phyloP scores from a whole-genome alignment of 2,113 vertebrate species.

The Pygoscelis adeliae region DNA sequence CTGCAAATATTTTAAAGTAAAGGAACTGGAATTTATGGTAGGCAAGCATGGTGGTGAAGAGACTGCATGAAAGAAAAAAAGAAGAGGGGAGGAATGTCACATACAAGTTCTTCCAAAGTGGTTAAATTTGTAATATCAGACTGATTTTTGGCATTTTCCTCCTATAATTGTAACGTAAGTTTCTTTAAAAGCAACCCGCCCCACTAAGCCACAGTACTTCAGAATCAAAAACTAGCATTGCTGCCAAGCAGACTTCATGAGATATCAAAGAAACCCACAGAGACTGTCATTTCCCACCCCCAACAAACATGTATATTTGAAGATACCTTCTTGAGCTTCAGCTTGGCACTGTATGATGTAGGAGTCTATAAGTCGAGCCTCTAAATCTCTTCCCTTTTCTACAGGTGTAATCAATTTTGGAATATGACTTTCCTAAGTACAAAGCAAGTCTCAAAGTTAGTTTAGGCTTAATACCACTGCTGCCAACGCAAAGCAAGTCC shows the following conservation, averaged over 20 bases:
- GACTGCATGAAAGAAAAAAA: not conserved
- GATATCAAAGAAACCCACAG: not conserved
- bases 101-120: not conserved
- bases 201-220: not conserved
- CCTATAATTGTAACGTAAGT: not conserved
- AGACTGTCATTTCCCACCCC: not conserved
- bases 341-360: slow-evolving; percentile 95
- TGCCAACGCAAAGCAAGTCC: not conserved
- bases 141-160: not conserved
- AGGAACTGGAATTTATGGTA: not conserved
- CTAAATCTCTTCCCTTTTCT: slow-evolving; percentile 93
- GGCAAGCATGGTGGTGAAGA: not conserved
- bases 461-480: not conserved
- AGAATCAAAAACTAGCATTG: not conserved
- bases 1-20: not conserved
- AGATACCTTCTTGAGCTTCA: slow-evolving; percentile 95
- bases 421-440: slow-evolving; percentile 86
- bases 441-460: slow-evolving; percentile 9
- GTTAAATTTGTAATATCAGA: not conserved
- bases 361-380: slow-evolving; percentile 88
- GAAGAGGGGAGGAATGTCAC: not conserved
- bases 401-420: slow-evolving; percentile 91
- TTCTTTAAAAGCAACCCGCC: not conserved
- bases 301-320: not conserved
- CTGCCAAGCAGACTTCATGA: not conserved